Evolutionary conservation across 2,797 vertebrate species (phyloP).

Genomic region (Coccyzus lansbergi): DNA sequence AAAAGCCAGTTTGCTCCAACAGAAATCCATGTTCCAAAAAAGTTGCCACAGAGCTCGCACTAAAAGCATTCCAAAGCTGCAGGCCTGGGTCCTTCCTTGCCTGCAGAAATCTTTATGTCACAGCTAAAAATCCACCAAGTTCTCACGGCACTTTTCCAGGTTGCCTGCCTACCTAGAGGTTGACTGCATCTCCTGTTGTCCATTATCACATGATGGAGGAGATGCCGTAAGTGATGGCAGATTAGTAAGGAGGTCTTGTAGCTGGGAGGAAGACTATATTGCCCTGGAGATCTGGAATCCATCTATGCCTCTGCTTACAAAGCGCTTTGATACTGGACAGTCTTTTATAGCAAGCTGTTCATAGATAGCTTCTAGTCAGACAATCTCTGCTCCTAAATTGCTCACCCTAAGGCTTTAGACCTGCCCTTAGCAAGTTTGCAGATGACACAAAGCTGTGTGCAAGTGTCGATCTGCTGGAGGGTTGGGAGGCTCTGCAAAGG

Average conservation of each 20-base stretch:
- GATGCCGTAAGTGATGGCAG: neutral
- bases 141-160: neutral
- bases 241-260: neutral
- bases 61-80: neutral
- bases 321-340: neutral
- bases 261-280: neutral
- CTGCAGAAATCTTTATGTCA: neutral
- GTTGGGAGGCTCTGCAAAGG: too few relatives aligned
- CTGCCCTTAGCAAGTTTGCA: too few relatives aligned
- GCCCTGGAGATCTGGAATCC: neutral
- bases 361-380: neutral
- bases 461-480: too few relatives aligned
- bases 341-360: neutral
- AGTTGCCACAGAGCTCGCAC: neutral
- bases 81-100: fast-evolving
- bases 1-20: neutral
- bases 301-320: neutral
- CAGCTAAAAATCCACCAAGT: neutral
- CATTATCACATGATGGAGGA: neutral
- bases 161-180: neutral
- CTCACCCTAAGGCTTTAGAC: neutral
- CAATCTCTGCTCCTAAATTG: fast-evolving
- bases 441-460: too few relatives aligned
- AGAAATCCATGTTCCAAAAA: neutral
- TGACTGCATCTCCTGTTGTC: neutral